A percentile compares a stretch with the other conserved stretches of the same genome.
phyloP scores from a whole-genome alignment of 2,888 invertebrate species.

The Deroplatys truncata region DNA sequence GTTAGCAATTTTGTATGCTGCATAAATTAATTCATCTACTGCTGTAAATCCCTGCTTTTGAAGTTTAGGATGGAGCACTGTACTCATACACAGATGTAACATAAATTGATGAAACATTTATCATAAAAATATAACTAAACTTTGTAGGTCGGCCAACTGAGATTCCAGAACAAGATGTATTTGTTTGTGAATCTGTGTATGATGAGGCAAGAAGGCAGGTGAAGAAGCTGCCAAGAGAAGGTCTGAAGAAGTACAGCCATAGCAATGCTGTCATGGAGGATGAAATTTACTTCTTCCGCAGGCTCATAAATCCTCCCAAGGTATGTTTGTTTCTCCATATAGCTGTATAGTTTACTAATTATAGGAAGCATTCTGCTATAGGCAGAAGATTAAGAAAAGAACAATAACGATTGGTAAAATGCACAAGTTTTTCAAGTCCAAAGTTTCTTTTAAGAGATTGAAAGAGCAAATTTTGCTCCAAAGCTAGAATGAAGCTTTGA shows the following conservation, averaged over 20 bases:
- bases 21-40: too few species aligned
- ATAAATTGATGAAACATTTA: too few species aligned
- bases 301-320: constrained; percentile 61
- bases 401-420: background rate
- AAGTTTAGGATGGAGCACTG: too few species aligned
- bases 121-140: background rate
- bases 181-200: constrained; percentile 86
- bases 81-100: too few species aligned
- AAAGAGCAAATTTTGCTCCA: too few species aligned
- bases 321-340: constrained; percentile 40
- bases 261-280: constrained; percentile 85
- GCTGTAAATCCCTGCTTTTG: too few species aligned
- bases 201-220: constrained; percentile 81
- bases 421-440: background rate
- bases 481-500: too few species aligned
- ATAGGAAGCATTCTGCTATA: background rate
- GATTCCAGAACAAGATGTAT: constrained; percentile 87
- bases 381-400: background rate
- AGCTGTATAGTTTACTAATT: background rate
- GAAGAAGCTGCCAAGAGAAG: constrained; percentile 63
- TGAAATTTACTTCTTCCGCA: constrained; percentile 80
- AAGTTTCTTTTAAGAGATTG: too few species aligned
- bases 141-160: constrained; percentile 84
- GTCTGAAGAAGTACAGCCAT: constrained; percentile 77
- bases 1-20: too few species aligned